phyloP scores from a whole-genome alignment of 2,797 vertebrate genomes.

The Rhinoraja longicauda region DNA sequence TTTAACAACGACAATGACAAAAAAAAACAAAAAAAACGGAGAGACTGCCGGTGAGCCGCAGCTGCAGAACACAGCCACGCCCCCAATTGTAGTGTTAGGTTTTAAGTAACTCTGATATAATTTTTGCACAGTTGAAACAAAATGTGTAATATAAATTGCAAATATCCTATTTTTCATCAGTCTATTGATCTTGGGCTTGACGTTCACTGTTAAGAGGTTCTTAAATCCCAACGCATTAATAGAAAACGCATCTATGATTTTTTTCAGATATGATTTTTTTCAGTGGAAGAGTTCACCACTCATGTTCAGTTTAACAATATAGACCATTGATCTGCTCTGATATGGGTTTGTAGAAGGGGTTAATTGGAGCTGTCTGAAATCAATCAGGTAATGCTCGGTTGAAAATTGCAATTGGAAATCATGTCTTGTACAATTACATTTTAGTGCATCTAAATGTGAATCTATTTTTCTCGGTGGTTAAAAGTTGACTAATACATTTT shows the following conservation, averaged over 20 bases:
- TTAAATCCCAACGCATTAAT: not conserved
- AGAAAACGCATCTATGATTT: not conserved
- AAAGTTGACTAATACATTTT: not conserved
- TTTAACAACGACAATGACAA: no score
- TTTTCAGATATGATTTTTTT: not conserved
- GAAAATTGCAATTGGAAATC: not conserved
- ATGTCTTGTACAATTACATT: not conserved
- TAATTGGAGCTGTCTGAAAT: conserved; percentile 25
- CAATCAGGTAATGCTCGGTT: not conserved
- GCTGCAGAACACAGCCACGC: no score
- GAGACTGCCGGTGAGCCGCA: no score
- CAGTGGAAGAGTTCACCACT: not conserved
- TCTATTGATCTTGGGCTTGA: not conserved
- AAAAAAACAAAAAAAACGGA: no score
- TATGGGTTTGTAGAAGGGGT: not conserved
- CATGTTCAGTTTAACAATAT: not conserved
- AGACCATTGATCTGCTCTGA: not conserved
- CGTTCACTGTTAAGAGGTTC: conserved; percentile 4
- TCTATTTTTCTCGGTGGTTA: not conserved
- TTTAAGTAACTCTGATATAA: not conserved
- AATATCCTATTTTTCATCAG: not conserved
- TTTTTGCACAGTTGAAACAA: not conserved
- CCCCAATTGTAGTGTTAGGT: not conserved
- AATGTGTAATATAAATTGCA: not conserved
- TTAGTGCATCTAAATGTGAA: not conserved